Percentiles rank a stretch among this genome's conserved stretches.
phyloP scores from a whole-genome alignment of 2,888 invertebrate species.

The Nineta flava region DNA sequence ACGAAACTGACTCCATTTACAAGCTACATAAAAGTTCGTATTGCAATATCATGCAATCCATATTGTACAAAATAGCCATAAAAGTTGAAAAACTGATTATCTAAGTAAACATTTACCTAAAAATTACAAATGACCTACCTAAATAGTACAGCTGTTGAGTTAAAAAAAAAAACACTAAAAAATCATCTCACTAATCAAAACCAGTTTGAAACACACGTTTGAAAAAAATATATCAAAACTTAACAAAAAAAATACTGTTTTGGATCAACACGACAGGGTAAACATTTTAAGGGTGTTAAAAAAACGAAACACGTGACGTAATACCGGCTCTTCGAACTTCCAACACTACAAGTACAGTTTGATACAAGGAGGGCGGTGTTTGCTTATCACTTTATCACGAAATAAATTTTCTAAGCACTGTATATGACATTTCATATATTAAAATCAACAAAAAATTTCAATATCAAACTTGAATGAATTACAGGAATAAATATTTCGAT shows the following conservation, averaged over 20 bases:
- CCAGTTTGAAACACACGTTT: not conserved
- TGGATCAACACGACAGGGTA: not conserved
- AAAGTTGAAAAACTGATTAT: too few species aligned
- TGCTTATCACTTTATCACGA: not conserved
- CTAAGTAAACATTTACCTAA: too few species aligned
- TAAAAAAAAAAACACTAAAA: too few species aligned
- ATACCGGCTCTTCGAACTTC: slow-evolving; percentile 7
- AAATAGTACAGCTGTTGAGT: not conserved
- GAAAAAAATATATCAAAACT: too few species aligned
- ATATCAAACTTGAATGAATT: not conserved
- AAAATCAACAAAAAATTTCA: not conserved
- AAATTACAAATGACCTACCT: not conserved
- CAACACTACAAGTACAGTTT: slow-evolving; percentile 7
- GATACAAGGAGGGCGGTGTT: slow-evolving; percentile 7
- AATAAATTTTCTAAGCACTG: too few species aligned
- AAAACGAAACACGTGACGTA: slow-evolving; percentile 7
- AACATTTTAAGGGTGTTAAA: slow-evolving; percentile 1
- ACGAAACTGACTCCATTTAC: too few species aligned
- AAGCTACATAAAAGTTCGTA: too few species aligned
- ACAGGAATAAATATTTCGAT: not conserved
- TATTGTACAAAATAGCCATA: too few species aligned
- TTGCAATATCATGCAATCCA: too few species aligned
- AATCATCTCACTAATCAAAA: too few species aligned
- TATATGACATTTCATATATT: too few species aligned
- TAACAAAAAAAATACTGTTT: too few species aligned